These are phyloP conservation scores for Dysidea cf. avara DNA, from an alignment of 37 sponge, comb jelly and placozoan genomes.

Conservation along the genomic window DNA sequence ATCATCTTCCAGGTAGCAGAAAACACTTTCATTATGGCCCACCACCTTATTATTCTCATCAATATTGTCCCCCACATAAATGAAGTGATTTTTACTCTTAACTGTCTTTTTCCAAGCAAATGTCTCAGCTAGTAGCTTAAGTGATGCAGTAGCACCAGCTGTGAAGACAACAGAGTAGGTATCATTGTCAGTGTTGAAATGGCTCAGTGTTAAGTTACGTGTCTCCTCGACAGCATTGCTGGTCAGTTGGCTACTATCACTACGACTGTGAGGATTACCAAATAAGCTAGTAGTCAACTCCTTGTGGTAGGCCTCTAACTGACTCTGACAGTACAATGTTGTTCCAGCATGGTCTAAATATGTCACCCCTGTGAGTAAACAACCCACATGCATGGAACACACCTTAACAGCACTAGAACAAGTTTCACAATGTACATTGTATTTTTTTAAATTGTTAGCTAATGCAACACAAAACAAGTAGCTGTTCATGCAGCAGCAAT, in stretches of 20 bases:
- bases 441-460: too few species aligned
- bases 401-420: too few species aligned
- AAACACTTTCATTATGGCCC: conserved; percentile 39
- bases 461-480: too few species aligned
- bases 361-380: conserved; percentile 41
- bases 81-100: too few species aligned
- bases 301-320: conserved; percentile 47
- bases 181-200: conserved; percentile 63
- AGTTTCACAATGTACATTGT: too few species aligned
- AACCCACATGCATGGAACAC: too few species aligned
- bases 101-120: conserved; percentile 72
- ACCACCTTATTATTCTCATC: neutral
- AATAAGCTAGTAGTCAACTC: conserved; percentile 70
- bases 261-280: conserved; percentile 91
- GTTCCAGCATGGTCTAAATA: conserved; percentile 95
- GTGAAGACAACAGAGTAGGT: conserved; percentile 85
- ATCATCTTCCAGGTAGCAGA: conserved; percentile 85
- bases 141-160: conserved; percentile 73
- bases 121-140: conserved; percentile 63
- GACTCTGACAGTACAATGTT: conserved; percentile 67
- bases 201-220: conserved; percentile 58
- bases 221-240: conserved; percentile 43
- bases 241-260: conserved; percentile 55
- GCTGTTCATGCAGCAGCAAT: too few species aligned
- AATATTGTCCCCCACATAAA: too few species aligned